Percentiles rank a stretch among this genome's conserved stretches.
Evolutionary conservation across 2,797 vertebrate genomes (phyloP).

Genomic region (Eutrigla gurnardus): DNA sequence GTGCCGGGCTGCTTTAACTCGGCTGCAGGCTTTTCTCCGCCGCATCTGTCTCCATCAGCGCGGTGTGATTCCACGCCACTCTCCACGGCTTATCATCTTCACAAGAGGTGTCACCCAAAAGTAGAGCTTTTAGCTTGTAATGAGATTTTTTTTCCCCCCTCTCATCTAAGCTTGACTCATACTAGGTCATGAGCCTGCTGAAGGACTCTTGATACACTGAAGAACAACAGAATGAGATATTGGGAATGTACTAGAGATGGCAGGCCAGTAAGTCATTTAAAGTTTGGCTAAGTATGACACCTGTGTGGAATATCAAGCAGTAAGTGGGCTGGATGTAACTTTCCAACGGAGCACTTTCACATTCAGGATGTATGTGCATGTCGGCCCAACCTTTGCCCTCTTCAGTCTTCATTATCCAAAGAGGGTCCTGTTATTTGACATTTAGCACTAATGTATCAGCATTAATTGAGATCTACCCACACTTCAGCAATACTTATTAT

Average conservation of each 20-base stretch:
- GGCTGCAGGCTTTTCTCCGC: slow-evolving; percentile 38
- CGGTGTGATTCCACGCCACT: slow-evolving; percentile 51
- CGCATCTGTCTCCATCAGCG: slow-evolving; percentile 58
- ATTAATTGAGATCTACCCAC: slow-evolving; percentile 65
- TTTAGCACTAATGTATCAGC: slow-evolving; percentile 67
- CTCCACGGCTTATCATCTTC: slow-evolving; percentile 74
- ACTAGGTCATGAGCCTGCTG: slow-evolving; percentile 69
- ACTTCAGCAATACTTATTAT: slow-evolving; percentile 57
- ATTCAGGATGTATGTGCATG: slow-evolving; percentile 44
- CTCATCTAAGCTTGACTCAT: slow-evolving; percentile 56
- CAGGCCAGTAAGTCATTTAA: slow-evolving; percentile 79
- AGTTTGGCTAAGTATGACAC: slow-evolving; percentile 80
- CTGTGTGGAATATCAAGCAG: slow-evolving; percentile 75
- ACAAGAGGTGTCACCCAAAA: slow-evolving; percentile 71
- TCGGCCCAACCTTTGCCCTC: slow-evolving; percentile 57
- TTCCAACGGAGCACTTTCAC: slow-evolving; percentile 31
- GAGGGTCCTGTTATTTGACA: slow-evolving; percentile 70
- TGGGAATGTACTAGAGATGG: slow-evolving; percentile 76
- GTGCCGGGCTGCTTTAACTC: slow-evolving; percentile 30
- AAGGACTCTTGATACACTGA: slow-evolving; percentile 75
- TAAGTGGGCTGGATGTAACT: slow-evolving; percentile 42
- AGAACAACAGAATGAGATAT: slow-evolving; percentile 80
- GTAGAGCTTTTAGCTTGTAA: slow-evolving; percentile 74
- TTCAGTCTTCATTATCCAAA: slow-evolving; percentile 73
- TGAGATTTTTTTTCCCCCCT: slow-evolving; percentile 73